These are phyloP conservation scores for Laspeyria flexula DNA, from an alignment of 2,888 invertebrate species.

Conservation along the genomic window DNA sequence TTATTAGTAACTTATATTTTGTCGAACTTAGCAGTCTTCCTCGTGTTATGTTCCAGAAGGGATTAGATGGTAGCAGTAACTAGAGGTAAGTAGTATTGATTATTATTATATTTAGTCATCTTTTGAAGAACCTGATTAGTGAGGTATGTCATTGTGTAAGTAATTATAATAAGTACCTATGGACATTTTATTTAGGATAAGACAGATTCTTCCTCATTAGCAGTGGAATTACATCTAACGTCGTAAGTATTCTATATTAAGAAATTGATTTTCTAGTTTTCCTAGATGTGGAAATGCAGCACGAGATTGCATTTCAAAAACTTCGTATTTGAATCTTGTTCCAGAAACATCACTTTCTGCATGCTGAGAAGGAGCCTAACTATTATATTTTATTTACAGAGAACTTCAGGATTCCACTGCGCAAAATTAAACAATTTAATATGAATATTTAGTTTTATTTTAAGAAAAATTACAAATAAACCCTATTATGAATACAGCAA, in stretches of 20 bases:
- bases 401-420: constrained; percentile 25
- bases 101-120: constrained; percentile 20
- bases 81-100: constrained; percentile 31
- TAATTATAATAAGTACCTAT: constrained; percentile 22
- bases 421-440: constrained; percentile 32
- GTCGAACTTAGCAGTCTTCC: background rate
- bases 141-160: constrained; percentile 27
- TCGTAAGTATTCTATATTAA: constrained; percentile 25
- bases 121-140: constrained; percentile 22
- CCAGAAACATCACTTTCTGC: constrained; percentile 28
- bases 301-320: constrained; percentile 7
- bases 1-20: background rate
- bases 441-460: constrained; percentile 19
- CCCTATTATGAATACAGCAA: background rate
- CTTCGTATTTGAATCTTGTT: constrained; percentile 24
- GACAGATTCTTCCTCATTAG: background rate
- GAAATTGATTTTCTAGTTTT: background rate
- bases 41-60: background rate
- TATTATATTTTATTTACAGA: constrained; percentile 35
- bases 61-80: constrained; percentile 1
- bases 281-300: background rate
- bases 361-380: constrained; percentile 33
- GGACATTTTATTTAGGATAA: constrained; percentile 8
- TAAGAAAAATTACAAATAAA: background rate
- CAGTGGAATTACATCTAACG: background rate